A percentile compares a stretch with the other conserved stretches of the same genome.
These are phyloP conservation scores for Leptinotarsa juncta DNA, from an alignment of 2,888 invertebrate species.

Conservation along the genomic window DNA sequence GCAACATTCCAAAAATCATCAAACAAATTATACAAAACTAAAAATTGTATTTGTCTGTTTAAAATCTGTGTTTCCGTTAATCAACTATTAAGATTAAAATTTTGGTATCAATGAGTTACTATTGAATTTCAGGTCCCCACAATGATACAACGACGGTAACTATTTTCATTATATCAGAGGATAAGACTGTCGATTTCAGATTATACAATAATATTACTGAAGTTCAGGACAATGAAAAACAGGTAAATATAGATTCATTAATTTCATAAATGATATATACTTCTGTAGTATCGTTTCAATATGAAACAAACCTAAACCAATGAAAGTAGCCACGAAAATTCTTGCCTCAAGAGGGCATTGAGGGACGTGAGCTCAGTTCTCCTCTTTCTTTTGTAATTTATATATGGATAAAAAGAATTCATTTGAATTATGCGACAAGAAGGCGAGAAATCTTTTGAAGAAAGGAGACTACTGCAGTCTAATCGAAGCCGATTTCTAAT, in stretches of 20 bases:
- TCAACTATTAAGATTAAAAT: neutral
- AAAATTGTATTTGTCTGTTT: neutral
- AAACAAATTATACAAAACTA: neutral
- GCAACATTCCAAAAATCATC: conserved; percentile 41
- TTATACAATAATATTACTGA: conserved; percentile 68
- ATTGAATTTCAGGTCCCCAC: conserved; percentile 48
- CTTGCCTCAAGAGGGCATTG: no score
- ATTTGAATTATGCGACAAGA: no score
- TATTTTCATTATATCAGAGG: conserved; percentile 71
- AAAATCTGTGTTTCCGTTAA: no score
- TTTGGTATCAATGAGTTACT: neutral
- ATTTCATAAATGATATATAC: neutral
- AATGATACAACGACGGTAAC: conserved; percentile 67
- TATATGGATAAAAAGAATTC: no score
- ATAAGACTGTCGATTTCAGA: conserved; percentile 70
- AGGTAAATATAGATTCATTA: conserved; percentile 34
- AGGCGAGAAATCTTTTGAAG: no score
- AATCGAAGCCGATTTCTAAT: no score
- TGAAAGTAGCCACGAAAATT: no score
- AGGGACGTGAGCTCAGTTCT: no score
- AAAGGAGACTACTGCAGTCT: no score
- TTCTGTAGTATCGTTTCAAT: neutral
- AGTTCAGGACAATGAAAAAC: conserved; percentile 64
- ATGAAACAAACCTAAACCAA: no score
- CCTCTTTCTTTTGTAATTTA: no score